These are phyloP conservation scores for Hippocampus comes DNA, from an alignment of 2,113 vertebrate genomes.

Conservation along the genomic window DNA sequence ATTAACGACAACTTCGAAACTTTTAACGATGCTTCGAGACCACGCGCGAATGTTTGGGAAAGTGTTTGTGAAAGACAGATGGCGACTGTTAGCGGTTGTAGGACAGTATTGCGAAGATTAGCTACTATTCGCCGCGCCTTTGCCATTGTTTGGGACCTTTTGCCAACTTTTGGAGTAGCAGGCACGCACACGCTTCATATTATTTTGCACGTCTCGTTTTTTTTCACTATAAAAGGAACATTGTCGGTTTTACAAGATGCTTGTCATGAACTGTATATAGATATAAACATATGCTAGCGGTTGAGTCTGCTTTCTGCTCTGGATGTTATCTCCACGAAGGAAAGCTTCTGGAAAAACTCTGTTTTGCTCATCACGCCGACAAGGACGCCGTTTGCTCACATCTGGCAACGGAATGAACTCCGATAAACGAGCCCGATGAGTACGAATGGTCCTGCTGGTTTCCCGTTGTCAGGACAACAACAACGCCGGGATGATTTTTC, in stretches of 20 bases:
- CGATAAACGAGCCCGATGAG: not conserved
- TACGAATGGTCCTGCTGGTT: not conserved
- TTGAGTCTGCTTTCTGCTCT: not conserved
- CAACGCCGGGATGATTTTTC: not conserved
- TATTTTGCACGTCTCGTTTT: not conserved
- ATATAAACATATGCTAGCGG: not conserved
- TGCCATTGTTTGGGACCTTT: too few species aligned
- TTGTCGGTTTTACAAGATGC: not conserved
- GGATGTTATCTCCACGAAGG: not conserved
- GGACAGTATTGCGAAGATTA: too few species aligned
- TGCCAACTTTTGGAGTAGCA: not conserved
- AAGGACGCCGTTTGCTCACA: not conserved
- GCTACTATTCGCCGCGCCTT: too few species aligned
- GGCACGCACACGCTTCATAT: not conserved
- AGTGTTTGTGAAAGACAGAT: too few species aligned
- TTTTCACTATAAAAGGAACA: not conserved
- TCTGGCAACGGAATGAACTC: not conserved
- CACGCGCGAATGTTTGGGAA: too few species aligned
- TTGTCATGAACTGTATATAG: not conserved
- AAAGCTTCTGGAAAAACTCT: not conserved
- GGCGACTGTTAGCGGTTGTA: too few species aligned
- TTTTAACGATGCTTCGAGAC: too few species aligned
- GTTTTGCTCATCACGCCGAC: constrained; percentile 5
- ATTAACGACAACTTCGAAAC: too few species aligned
- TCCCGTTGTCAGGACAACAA: constrained; percentile 5